Percentiles rank a stretch among this genome's conserved stretches.
Conservation (phyloP, 2,797 vertebrate genomes). For the Siniperca scherzeri region DNA sequence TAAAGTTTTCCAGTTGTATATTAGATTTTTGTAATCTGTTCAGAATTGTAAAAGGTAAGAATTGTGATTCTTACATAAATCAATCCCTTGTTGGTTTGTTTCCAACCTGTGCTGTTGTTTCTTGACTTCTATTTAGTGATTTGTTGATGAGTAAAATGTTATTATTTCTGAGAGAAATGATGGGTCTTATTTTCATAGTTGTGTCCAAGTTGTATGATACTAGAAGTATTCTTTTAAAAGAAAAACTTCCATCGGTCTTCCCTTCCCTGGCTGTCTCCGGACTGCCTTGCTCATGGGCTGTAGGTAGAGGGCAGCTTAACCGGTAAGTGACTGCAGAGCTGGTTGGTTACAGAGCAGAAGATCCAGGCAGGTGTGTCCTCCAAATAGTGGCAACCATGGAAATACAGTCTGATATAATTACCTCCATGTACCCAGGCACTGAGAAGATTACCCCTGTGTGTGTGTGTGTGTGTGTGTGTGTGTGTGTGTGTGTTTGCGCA, state of each 20-base stretch:
- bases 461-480: constrained; percentile 24
- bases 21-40: neutral
- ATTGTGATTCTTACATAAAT: no score
- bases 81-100: no score
- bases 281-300: constrained; percentile 11
- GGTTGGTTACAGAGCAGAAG: neutral
- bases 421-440: constrained; percentile 20
- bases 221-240: neutral
- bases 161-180: neutral
- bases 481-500: neutral
- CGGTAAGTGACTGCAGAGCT: neutral
- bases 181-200: no score
- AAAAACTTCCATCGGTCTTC: neutral
- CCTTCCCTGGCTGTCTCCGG: neutral
- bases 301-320: neutral
- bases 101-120: no score
- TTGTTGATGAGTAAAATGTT: neutral
- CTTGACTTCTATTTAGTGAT: no score
- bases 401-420: constrained; percentile 20
- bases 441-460: constrained; percentile 17
- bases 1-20: no score
- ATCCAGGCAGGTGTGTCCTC: neutral
- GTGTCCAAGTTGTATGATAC: neutral
- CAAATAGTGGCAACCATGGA: neutral
- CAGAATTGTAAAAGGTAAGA: no score